A percentile compares a stretch with the other conserved stretches of the same genome.
Evolutionary conservation across 2,113 vertebrate genomes (phyloP).

Genomic region (Lasiurus cinereus): DNA sequence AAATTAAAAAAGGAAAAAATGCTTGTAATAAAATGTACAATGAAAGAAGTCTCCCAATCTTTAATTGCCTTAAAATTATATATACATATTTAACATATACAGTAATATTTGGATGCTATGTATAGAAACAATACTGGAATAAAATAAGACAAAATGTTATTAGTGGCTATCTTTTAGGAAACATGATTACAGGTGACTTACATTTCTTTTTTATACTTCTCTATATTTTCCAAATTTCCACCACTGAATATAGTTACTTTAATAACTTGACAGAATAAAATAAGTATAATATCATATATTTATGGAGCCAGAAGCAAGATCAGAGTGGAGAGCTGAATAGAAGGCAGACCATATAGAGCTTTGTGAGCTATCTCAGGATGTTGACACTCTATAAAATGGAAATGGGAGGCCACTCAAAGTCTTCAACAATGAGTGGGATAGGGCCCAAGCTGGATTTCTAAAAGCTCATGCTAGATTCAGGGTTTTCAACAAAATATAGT

Average conservation of each 20-base stretch:
- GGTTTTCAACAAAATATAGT: slow-evolving; percentile 19
- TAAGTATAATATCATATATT: not conserved
- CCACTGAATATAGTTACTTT: not conserved
- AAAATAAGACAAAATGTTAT: slow-evolving; percentile 44
- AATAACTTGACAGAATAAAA: slow-evolving; percentile 29
- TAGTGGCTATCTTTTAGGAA: not conserved
- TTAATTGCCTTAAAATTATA: slow-evolving; percentile 8
- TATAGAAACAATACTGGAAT: slow-evolving; percentile 16
- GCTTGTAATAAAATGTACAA: not conserved
- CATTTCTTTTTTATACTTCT: slow-evolving; percentile 49
- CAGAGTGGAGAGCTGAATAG: not conserved
- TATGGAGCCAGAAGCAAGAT: not conserved
- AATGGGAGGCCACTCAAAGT: not conserved
- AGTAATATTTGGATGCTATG: not conserved
- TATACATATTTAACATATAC: not conserved
- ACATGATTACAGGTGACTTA: not conserved
- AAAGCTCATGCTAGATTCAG: not conserved
- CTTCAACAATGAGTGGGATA: not conserved
- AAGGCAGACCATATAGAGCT: not conserved
- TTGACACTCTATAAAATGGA: not conserved
- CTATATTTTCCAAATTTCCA: slow-evolving; percentile 22
- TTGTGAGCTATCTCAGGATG: not conserved
- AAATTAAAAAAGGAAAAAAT: not conserved
- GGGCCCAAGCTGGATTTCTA: slow-evolving; percentile 6
- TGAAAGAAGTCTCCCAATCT: not conserved